Evolutionary conservation across 2,888 invertebrate species (phyloP).

Genomic region (Plebejus melissa): DNA sequence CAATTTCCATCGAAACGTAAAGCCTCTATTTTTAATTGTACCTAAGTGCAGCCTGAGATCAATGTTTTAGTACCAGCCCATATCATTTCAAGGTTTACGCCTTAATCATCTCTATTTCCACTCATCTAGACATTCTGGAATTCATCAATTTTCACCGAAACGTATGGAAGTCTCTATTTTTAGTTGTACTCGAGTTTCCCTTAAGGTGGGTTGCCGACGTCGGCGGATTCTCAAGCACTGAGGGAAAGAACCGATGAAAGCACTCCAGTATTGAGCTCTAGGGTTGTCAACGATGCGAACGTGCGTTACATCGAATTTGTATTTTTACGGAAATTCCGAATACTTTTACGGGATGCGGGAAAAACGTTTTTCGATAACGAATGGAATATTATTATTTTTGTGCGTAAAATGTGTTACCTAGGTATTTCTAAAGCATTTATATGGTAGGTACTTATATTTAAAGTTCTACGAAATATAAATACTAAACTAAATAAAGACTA

Average conservation of each 20-base stretch:
- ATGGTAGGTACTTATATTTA: too few relatives aligned
- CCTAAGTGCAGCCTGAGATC: background rate
- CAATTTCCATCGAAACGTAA: background rate
- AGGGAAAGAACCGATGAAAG: constrained; percentile 70
- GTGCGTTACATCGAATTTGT: background rate
- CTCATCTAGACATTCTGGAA: background rate
- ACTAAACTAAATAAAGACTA: too few relatives aligned
- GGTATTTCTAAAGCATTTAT: background rate
- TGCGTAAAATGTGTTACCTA: background rate
- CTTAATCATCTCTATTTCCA: too few relatives aligned
- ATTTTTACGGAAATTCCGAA: background rate
- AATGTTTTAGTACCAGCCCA: too few relatives aligned
- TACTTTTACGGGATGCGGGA: background rate
- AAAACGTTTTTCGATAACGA: background rate
- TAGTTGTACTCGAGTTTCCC: constrained; percentile 48
- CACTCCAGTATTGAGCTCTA: constrained; percentile 63
- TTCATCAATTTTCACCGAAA: background rate
- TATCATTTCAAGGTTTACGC: too few relatives aligned
- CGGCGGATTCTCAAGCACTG: constrained; percentile 42
- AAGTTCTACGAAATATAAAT: too few relatives aligned
- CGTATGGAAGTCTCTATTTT: constrained; percentile 11
- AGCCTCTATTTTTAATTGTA: constrained; percentile 21
- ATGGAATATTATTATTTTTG: background rate
- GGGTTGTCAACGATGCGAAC: constrained; percentile 55
- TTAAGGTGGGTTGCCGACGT: constrained; percentile 50